A percentile compares a stretch with the other conserved stretches of the same genome.
phyloP scores from a whole-genome alignment of 1,140 invertebrate genomes.

The Zaprionus nigranus region DNA sequence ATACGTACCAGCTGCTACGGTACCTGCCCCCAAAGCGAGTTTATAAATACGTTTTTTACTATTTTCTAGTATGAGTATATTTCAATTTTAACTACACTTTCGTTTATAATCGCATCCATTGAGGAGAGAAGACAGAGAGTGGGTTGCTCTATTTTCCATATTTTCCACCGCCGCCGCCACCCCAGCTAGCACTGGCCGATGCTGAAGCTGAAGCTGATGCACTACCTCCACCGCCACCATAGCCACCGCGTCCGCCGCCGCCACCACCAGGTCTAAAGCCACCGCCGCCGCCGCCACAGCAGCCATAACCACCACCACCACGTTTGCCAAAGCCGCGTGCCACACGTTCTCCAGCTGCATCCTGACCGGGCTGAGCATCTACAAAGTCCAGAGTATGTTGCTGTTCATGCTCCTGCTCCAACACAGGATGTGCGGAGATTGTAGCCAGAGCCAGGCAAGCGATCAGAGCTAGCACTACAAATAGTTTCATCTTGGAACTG shows the following conservation, averaged over 20 bases:
- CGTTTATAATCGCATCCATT: slow-evolving; percentile 11
- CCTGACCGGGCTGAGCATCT: slow-evolving; percentile 45
- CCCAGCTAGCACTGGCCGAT: slow-evolving; percentile 33
- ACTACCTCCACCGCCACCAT: slow-evolving; percentile 33
- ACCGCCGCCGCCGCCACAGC: slow-evolving; percentile 42
- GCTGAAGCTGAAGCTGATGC: slow-evolving; percentile 58
- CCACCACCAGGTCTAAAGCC: slow-evolving; percentile 29
- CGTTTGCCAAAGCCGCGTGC: slow-evolving; percentile 48
- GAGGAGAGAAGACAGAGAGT: not conserved
- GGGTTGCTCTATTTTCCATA: slow-evolving; percentile 11
- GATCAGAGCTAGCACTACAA: slow-evolving; percentile 37
- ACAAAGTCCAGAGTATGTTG: slow-evolving; percentile 51
- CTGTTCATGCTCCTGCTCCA: slow-evolving; percentile 31
- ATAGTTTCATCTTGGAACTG: slow-evolving; percentile 60
- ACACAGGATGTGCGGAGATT: slow-evolving; percentile 38
- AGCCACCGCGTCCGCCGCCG: slow-evolving; percentile 29
- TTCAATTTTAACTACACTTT: slow-evolving; percentile 18
- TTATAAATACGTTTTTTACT: not conserved
- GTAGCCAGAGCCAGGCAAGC: slow-evolving; percentile 27
- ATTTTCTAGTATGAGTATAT: slow-evolving; percentile 18
- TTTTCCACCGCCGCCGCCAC: slow-evolving; percentile 21
- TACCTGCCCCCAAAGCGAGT: slow-evolving; percentile 29
- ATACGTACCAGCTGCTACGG: slow-evolving; percentile 1
- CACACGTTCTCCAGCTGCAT: slow-evolving; percentile 33
- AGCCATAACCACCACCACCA: slow-evolving; percentile 17